phyloP scores from a whole-genome alignment of 2,797 vertebrate species.

The Arctocebus calabarensis region DNA sequence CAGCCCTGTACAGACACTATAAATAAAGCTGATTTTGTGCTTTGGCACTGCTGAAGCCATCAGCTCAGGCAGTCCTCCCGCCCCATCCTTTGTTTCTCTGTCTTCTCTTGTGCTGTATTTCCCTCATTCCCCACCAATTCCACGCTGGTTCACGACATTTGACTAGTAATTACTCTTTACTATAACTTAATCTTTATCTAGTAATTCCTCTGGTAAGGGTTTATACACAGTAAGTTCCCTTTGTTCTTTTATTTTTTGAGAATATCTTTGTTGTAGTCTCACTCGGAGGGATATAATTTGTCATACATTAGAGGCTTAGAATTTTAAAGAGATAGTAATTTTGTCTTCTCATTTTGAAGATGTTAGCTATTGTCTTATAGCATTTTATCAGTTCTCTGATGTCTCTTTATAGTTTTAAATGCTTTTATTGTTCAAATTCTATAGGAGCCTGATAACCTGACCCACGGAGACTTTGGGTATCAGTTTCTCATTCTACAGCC shows the following conservation, averaged over 20 bases:
- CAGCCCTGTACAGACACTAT: too few relatives aligned
- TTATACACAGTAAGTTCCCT: neutral
- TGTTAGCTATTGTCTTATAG: neutral
- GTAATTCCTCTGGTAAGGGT: neutral
- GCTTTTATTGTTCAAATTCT: neutral
- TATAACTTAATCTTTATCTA: neutral
- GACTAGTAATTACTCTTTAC: too few relatives aligned
- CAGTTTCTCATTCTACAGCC: neutral
- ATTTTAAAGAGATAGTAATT: neutral
- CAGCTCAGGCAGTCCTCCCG: too few relatives aligned
- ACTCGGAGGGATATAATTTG: neutral
- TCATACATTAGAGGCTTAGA: neutral
- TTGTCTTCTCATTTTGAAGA: neutral
- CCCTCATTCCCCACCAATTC: too few relatives aligned
- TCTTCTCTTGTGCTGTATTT: too few relatives aligned
- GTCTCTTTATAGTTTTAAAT: neutral
- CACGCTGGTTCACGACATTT: too few relatives aligned
- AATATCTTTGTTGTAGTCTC: neutral
- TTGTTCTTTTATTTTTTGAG: neutral
- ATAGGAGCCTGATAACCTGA: too few relatives aligned
- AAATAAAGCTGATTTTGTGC: too few relatives aligned
- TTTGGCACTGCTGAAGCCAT: too few relatives aligned
- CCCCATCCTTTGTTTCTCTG: too few relatives aligned
- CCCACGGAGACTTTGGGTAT: neutral
- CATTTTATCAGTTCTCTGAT: neutral